Percentiles rank a stretch among this genome's conserved stretches.
These are phyloP conservation scores for Tenebrosternarchus preto DNA, from an alignment of 2,113 vertebrate species.

Conservation along the genomic window DNA sequence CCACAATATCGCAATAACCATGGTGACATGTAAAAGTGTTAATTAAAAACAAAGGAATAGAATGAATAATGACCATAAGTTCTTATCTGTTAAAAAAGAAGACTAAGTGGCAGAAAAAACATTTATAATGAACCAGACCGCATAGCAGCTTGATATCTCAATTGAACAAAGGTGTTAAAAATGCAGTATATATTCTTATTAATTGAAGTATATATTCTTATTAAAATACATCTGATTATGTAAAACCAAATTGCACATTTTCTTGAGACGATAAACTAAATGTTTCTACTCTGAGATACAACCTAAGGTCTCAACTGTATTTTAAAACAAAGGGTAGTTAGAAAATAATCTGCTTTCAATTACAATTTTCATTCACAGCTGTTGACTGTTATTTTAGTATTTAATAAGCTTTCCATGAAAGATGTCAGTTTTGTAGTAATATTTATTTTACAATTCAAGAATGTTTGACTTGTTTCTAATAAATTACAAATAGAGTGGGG, in stretches of 20 bases:
- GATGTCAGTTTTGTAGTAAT: neutral
- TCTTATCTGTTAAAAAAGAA: slow-evolving; percentile 57
- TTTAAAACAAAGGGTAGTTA: neutral
- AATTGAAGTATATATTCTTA: slow-evolving; percentile 63
- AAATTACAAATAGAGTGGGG: slow-evolving; percentile 10
- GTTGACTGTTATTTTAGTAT: neutral
- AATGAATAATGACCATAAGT: slow-evolving; percentile 60
- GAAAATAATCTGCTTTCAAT: slow-evolving; percentile 1
- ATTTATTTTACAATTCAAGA: neutral
- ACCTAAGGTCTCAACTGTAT: neutral
- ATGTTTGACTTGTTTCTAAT: neutral
- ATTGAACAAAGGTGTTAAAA: slow-evolving; percentile 61
- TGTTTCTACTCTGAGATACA: neutral
- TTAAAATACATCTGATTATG: slow-evolving; percentile 61
- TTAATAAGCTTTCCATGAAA: neutral
- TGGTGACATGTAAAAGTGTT: slow-evolving; percentile 46
- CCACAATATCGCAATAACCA: slow-evolving; percentile 9
- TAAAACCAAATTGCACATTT: slow-evolving; percentile 60
- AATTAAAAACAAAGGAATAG: slow-evolving; percentile 46
- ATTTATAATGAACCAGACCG: slow-evolving; percentile 59
- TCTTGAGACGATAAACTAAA: slow-evolving; percentile 32
- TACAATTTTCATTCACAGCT: slow-evolving; percentile 9
- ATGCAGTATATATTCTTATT: slow-evolving; percentile 64
- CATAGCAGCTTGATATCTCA: slow-evolving; percentile 78
- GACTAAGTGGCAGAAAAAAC: slow-evolving; percentile 6